Evolutionary conservation across 2,113 vertebrate species (phyloP), one percentile per base, ranked within the genome.

Genomic region (Strix aluco): DNA sequence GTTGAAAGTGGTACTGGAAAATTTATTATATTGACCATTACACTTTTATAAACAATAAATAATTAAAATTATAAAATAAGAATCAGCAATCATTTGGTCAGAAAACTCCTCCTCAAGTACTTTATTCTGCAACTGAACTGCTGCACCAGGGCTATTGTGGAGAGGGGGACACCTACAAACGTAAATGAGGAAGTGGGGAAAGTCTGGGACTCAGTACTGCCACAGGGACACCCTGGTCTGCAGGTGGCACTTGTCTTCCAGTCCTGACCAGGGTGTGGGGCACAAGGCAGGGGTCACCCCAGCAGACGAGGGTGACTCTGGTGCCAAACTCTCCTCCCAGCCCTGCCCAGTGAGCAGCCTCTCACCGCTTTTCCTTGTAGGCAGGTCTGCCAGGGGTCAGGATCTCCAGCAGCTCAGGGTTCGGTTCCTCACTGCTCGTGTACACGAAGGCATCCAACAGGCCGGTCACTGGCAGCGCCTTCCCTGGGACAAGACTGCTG

Each of bases 391-490:
- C 98, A 0, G 98, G 98, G 1, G 98, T 98, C 92, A 99, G 96
- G 9, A 70, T 92, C 15, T 98, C 97, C 8, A 98, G 98, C 17
- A 98, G 98, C 51, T 97, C 90, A 13, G 97, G 95, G n/a, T 90
- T 96, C 1, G 1, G 25, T 8, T 57, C 67, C 47, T 94, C 96
- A 0, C 92, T 92, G 12, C 97, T 98, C 5, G 90, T 97, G 96
- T 98, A 99, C 26, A 99, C 97, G 0, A 99, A 95, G 5, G 98
- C 98, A 38, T 99, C 98, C 97, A 99, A 93, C 67, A 98, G 90
- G 27, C 96, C 97, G 0, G 88, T 51, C 3, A 91, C 80, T 0
- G 98, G 96, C 44, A 97, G 49, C 0, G 6, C 52, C 13, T 42
- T 36, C 58, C 93, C 91, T 1, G 27, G 65, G 9, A 65, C 52